Conservation (phyloP, 1,140 invertebrate species). For the Drosophila serrata region DNA sequence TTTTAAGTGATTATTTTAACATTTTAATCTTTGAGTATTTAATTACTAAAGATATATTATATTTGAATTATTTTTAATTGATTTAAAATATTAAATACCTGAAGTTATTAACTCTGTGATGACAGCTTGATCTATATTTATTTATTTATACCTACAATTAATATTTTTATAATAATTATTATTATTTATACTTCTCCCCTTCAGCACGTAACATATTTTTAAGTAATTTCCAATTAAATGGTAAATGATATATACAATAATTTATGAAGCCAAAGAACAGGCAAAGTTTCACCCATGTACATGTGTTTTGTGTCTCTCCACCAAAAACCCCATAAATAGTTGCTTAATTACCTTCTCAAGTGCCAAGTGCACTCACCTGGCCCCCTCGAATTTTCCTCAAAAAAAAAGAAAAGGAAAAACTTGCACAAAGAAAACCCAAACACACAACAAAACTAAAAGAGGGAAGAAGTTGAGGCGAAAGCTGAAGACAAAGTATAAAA, state of each 20-base stretch:
- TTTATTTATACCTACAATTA: neutral
- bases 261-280: neutral
- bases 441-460: constrained; percentile 18
- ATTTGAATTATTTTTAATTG: neutral
- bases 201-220: neutral
- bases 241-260: neutral
- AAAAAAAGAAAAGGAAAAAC: constrained; percentile 16
- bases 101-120: too few species aligned
- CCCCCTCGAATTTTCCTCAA: neutral
- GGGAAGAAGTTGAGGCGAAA: constrained; percentile 13
- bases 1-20: too few species aligned
- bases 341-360: constrained; percentile 76
- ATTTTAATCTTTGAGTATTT: neutral
- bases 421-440: constrained; percentile 45
- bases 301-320: constrained; percentile 58
- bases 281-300: constrained; percentile 24
- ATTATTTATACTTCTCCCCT: neutral
- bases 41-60: neutral
- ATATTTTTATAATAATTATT: neutral
- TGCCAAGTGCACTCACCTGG: constrained; percentile 57
- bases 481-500: constrained; percentile 61
- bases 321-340: constrained; percentile 68
- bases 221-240: constrained; percentile 1
- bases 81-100: neutral
- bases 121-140: too few species aligned